Evolutionary conservation across 2,797 vertebrate species (phyloP), one percentile per base, ranked within the genome.

Genomic region (Chloroceryle amazona): DNA sequence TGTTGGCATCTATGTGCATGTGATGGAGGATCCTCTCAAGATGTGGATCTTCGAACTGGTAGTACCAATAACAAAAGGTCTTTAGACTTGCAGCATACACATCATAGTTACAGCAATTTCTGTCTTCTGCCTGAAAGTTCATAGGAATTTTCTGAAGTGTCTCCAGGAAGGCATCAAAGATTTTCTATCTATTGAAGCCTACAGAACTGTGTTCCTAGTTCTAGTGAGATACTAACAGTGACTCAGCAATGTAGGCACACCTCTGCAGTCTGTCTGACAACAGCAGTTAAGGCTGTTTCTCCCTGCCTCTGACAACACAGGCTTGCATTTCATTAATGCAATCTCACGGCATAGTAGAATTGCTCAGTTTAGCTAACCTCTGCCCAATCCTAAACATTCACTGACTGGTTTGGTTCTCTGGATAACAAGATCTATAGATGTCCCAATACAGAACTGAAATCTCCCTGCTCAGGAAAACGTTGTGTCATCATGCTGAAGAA

Each of bases 331-430:
- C 70, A 46, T 60, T 52, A 81, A 54, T n/a, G 22, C 39, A 90
- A 75, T 33, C 44, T 67, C 57, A 63, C 4, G 37, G 76, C 33
- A 39, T 10, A 68, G 67, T 58, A 66, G 37, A 71, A 65, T 10
- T 13, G 18, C 68, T 60, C 29, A 26, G 6, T 83, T 83, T 82
- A 80, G n/a, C 33, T 76, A 70, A 85, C 3, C 29, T 23, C n/a
- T 65, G 22, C 28, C 31, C 46, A 60, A 17, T 46, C 25, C 39
- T 67, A 57, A 75, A 78, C 12, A 37, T 65, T 51, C 62, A 57
- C 44, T 1, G 2, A 29, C 11, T 0, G 0, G 1, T 76, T 86
- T 18, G 6, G 8, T 71, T 68, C 54, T 49, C 16, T 17, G 35
- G 26, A 78, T 54, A 22, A 68, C 66, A 41, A 90, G 28, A 44